Evolutionary conservation across 2,797 vertebrate genomes (phyloP).

Genomic region (Sphenopsis melanotis): DNA sequence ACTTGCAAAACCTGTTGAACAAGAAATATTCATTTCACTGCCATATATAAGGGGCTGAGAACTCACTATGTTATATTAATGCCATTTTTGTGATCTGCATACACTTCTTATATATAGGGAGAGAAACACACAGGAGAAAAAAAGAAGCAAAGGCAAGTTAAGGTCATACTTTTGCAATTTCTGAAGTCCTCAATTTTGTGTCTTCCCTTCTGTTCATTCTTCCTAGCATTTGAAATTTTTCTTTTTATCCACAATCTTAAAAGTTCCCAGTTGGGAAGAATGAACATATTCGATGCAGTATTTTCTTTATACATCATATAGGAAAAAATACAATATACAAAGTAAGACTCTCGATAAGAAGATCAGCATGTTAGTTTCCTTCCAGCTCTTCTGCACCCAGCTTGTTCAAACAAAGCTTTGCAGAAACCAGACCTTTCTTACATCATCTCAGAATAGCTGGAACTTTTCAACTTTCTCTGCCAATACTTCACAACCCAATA

Average conservation of each 20-base stretch:
- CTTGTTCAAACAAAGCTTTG: background rate
- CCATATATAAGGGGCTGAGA: background rate
- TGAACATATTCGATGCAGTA: background rate
- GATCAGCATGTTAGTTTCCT: background rate
- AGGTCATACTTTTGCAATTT: background rate
- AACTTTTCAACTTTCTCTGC: background rate
- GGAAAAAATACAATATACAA: background rate
- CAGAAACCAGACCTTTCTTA: background rate
- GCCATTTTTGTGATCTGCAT: background rate
- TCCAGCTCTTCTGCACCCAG: background rate
- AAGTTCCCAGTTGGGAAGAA: background rate
- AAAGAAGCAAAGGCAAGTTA: background rate
- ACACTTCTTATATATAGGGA: background rate
- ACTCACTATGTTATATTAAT: background rate
- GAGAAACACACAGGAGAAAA: background rate
- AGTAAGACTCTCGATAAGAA: background rate
- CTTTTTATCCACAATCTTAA: background rate
- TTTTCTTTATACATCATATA: background rate
- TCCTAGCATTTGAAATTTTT: background rate
- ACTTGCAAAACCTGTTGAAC: background rate
- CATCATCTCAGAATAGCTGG: background rate
- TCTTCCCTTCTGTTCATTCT: background rate
- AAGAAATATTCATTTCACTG: background rate
- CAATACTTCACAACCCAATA: background rate
- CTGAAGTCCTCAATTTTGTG: background rate